Evolutionary conservation across 2,888 invertebrate genomes (phyloP).

Genomic region (Torymus auratus): DNA sequence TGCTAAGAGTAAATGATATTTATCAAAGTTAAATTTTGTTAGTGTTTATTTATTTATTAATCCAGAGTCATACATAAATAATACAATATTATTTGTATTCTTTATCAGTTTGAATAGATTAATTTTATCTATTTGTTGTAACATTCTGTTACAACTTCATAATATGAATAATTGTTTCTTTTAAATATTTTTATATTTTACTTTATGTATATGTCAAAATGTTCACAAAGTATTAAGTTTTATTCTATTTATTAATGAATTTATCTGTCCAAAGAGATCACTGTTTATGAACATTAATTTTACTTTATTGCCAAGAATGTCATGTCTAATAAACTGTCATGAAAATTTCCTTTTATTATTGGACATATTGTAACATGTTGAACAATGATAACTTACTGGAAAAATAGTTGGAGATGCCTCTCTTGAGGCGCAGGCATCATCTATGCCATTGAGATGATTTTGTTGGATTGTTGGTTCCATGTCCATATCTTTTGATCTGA

Average conservation of each 20-base stretch:
- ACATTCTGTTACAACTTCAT: too few relatives aligned
- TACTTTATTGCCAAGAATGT: neutral
- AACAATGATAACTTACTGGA: slow-evolving; percentile 63
- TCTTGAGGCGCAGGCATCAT: slow-evolving; percentile 63
- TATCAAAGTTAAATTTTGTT: too few relatives aligned
- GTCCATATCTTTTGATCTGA: slow-evolving; percentile 64
- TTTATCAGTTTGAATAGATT: too few relatives aligned
- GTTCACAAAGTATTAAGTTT: neutral
- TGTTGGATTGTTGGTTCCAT: slow-evolving; percentile 57
- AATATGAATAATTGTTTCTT: too few relatives aligned
- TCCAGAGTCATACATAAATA: too few relatives aligned
- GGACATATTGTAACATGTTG: neutral
- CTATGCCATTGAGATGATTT: slow-evolving; percentile 64
- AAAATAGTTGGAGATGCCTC: slow-evolving; percentile 62
- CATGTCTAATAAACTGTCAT: neutral
- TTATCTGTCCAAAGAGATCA: neutral
- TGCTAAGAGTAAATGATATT: too few relatives aligned
- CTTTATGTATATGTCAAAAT: neutral
- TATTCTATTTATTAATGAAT: neutral
- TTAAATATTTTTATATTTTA: too few relatives aligned
- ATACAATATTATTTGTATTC: too few relatives aligned
- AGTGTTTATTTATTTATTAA: too few relatives aligned
- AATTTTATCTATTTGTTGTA: too few relatives aligned
- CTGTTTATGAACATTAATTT: slow-evolving; percentile 4
- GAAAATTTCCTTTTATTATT: slow-evolving; percentile 5